Evolutionary conservation across 2,888 invertebrate genomes (phyloP).

Genomic region (Idaea biselata): DNA sequence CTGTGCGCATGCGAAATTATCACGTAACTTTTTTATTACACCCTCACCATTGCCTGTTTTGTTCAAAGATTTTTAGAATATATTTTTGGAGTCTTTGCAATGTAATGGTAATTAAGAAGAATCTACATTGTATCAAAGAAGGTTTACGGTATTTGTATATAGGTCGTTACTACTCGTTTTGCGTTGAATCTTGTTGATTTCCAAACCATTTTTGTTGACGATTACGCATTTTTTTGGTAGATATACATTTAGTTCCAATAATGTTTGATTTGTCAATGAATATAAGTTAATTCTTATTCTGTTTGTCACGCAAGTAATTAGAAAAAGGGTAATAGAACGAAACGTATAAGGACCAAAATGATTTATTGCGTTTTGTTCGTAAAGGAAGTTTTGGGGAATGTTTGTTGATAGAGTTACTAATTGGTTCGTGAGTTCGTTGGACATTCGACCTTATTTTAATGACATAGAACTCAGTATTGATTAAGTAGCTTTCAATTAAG

Average conservation of each 20-base stretch:
- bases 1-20: constrained; percentile 68
- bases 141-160: constrained; percentile 54
- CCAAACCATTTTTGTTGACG: constrained; percentile 66
- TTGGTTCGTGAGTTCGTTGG: constrained; percentile 16
- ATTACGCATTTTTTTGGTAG: constrained; percentile 52
- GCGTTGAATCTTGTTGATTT: constrained; percentile 68
- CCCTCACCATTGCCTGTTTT: constrained; percentile 43
- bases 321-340: constrained; percentile 16
- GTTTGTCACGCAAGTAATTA: constrained; percentile 22
- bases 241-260: constrained; percentile 34
- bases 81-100: constrained; percentile 24
- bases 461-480: not conserved
- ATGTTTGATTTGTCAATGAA: constrained; percentile 36
- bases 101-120: constrained; percentile 35
- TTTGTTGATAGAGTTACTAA: constrained; percentile 20
- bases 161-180: constrained; percentile 63
- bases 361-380: constrained; percentile 33
- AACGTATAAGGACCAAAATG: constrained; percentile 20
- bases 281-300: constrained; percentile 31
- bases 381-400: constrained; percentile 17
- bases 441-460: constrained; percentile 13
- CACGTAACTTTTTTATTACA: constrained; percentile 33
- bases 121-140: constrained; percentile 34
- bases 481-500: not conserved
- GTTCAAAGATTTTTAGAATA: constrained; percentile 9